These are phyloP conservation scores for Halcyon smyrnensis DNA, from an alignment of 2,797 vertebrate genomes.

Conservation along the genomic window DNA sequence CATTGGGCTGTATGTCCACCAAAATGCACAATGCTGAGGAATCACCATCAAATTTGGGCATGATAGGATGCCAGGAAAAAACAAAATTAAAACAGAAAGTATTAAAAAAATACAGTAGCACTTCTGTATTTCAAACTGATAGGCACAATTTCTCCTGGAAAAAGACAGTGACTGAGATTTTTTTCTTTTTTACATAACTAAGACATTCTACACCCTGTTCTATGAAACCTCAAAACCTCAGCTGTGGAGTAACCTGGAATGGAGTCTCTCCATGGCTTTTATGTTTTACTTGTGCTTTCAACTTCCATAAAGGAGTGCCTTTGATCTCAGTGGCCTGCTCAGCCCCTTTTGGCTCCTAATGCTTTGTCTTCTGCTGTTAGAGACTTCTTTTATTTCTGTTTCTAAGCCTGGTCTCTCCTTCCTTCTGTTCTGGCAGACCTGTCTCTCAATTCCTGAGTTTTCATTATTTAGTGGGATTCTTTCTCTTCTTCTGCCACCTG, in stretches of 20 bases:
- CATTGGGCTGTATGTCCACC: not conserved
- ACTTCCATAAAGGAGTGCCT: not conserved
- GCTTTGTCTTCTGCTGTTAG: not conserved
- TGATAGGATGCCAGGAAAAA: not conserved
- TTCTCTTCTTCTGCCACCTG: constrained; percentile 16
- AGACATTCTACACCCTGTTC: not conserved
- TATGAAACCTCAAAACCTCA: not conserved
- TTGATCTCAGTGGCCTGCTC: not conserved
- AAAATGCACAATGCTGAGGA: not conserved
- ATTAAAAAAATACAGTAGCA: not conserved
- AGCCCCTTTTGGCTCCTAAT: not conserved
- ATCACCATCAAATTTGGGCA: not conserved
- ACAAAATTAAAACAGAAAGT: not conserved
- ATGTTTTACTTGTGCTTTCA: not conserved
- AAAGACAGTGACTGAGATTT: not conserved
- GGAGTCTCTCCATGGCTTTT: not conserved
- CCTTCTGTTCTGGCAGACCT: not conserved
- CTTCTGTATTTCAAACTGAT: not conserved
- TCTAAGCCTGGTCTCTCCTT: not conserved
- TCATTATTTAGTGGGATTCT: constrained; percentile 22
- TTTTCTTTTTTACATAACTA: not conserved
- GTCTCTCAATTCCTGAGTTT: not conserved
- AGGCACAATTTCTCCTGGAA: not conserved
- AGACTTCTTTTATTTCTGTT: not conserved
- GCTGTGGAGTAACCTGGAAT: not conserved